Base-by-base conservation (phyloP, 2,888 invertebrate genomes). In the Phengaris alcon region DNA sequence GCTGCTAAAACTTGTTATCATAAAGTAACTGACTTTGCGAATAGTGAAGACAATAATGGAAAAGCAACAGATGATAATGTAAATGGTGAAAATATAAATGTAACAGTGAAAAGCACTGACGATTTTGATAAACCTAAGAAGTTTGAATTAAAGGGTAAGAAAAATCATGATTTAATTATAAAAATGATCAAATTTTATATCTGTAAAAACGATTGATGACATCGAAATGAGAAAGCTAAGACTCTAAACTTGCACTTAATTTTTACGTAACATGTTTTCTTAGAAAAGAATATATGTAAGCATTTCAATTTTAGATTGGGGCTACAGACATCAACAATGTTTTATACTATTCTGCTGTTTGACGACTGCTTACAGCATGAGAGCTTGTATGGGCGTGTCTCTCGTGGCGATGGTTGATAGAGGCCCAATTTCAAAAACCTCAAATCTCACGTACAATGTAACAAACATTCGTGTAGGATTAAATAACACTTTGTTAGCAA, bases 371-470 rank as follows among this genome's bases (percentile, higher is more conserved):
- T 96, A 95, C 84, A 95, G 94, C 10, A 93, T 95, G 87, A 87
- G 96, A 77, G 91, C 95, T 0, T 95, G 95, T 78, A 93, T 96
- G 84, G 95, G 96, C 0, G 95, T 96, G 0, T 95, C 95, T 0
- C 86, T 96, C 44, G 95, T 96, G 0, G 95, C 95, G 0, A 96
- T 96, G 95, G 87, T 86, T 0, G 79, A 82, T 15, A 79, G 78
- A 44, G 78, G 22, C 6, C 15, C 51, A 22, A 13, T 48, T 22
- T 9, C n/a, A 15, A 22, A 22, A 70, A 48, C 64, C 6, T 64
- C 35, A 10, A 64, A 35, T 12, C 9, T 44, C 12, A 44, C 64
- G 15, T 35, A 64, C 8, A 64, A 64, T 10, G 6, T 15, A 8
- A 57, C 57, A 57, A 15, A 15, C 22, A 22, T 59, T 59, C 22